Percentiles rank a stretch among this genome's conserved stretches.
Evolutionary conservation across 2,888 invertebrate genomes (phyloP).

Genomic region (Elegia similella): DNA sequence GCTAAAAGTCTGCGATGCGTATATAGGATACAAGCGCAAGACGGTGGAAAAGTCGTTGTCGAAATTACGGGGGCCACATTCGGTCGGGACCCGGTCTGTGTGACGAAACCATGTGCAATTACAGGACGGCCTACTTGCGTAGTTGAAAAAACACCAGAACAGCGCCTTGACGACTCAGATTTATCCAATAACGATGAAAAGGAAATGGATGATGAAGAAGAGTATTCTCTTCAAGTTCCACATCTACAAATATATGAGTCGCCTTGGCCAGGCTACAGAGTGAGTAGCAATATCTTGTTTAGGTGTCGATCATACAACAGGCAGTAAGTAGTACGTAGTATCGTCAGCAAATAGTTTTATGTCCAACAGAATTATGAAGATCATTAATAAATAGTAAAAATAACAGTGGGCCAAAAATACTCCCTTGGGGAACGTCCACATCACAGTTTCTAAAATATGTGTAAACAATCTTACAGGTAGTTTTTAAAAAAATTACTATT

Average conservation of each 20-base stretch:
- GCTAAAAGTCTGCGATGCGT: conserved; percentile 88
- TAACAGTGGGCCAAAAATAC: too few relatives aligned
- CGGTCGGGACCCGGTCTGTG: conserved; percentile 82
- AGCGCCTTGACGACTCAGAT: conserved; percentile 36
- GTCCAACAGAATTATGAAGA: too few relatives aligned
- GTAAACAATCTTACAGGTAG: too few relatives aligned
- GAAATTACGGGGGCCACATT: conserved; percentile 87
- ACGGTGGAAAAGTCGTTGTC: conserved; percentile 84
- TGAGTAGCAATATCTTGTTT: conserved; percentile 27
- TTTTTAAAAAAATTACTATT: too few relatives aligned
- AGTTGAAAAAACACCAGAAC: conserved; percentile 39
- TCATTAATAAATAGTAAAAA: too few relatives aligned
- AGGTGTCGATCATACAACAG: neutral
- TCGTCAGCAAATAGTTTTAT: too few relatives aligned
- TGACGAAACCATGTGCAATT: conserved; percentile 86
- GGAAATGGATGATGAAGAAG: conserved; percentile 48
- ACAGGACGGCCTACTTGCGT: conserved; percentile 82
- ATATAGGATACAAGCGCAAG: conserved; percentile 86
- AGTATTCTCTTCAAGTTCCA: conserved; percentile 67
- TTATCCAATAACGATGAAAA: conserved; percentile 28
- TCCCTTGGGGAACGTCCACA: too few relatives aligned
- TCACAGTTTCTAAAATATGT: too few relatives aligned
- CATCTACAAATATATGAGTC: conserved; percentile 84
- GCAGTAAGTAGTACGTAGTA: too few relatives aligned
- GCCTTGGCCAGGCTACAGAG: conserved; percentile 86